These are phyloP conservation scores for Apis florea DNA, from an alignment of 1,140 invertebrate species.

Conservation along the genomic window DNA sequence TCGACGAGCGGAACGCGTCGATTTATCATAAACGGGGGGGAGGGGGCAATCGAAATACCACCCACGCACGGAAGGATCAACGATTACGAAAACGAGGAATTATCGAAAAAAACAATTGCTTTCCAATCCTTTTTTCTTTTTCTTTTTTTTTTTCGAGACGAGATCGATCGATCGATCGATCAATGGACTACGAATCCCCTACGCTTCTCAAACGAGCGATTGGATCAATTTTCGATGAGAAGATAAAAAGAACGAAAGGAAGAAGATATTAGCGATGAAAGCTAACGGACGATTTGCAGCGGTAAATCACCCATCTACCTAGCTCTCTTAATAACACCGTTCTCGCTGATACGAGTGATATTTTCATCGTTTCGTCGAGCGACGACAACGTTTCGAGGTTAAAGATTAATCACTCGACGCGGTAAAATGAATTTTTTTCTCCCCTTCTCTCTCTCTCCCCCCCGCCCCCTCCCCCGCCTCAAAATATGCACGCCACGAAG, in stretches of 20 bases:
- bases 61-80: neutral
- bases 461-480: conserved; percentile 45
- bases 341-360: conserved; percentile 47
- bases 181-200: neutral
- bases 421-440: conserved; percentile 54
- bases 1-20: too few species aligned
- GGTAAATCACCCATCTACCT: conserved; percentile 29
- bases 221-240: too few species aligned
- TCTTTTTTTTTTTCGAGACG: neutral
- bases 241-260: conserved; percentile 13
- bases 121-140: neutral
- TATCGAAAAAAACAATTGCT: too few species aligned
- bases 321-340: neutral
- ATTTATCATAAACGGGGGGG: too few species aligned
- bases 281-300: conserved; percentile 13
- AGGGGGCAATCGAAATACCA: too few species aligned
- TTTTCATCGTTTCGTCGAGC: conserved; percentile 55
- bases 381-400: conserved; percentile 55
- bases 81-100: neutral
- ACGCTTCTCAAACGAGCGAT: too few species aligned
- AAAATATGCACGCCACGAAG: conserved; percentile 53
- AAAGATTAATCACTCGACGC: conserved; percentile 54
- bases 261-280: conserved; percentile 53
- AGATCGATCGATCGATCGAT: conserved; percentile 20
- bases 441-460: conserved; percentile 2